These are phyloP conservation scores for Danio rerio DNA, from an alignment of 2,113 vertebrate genomes.

Conservation along the genomic window GRCz12tu NC_133180.1:29737501-29738000, in stretches of 20 bases:
- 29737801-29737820: background rate
- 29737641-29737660: background rate
- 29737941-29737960: conserved; percentile 89
- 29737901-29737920: conserved; percentile 83
- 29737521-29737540: too few species aligned
- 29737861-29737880: conserved; percentile 60
- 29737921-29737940: conserved; percentile 90
- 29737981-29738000: conserved; percentile 91
- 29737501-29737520: too few species aligned
- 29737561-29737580: too few species aligned
- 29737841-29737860: background rate
- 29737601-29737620: too few species aligned
- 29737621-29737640: too few species aligned
- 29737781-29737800: background rate
- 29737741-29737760: background rate
- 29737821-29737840: background rate
- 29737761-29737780: background rate
- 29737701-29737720: background rate
- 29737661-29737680: background rate
- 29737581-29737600: too few species aligned
- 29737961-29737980: conserved; percentile 89
- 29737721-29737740: background rate
- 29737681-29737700: background rate
- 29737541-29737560: too few species aligned
- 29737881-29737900: conserved; percentile 92